Evolutionary conservation across 2,113 vertebrate species (phyloP), one percentile per base, ranked within the genome.

Genomic region (Cichladusa arquata): DNA sequence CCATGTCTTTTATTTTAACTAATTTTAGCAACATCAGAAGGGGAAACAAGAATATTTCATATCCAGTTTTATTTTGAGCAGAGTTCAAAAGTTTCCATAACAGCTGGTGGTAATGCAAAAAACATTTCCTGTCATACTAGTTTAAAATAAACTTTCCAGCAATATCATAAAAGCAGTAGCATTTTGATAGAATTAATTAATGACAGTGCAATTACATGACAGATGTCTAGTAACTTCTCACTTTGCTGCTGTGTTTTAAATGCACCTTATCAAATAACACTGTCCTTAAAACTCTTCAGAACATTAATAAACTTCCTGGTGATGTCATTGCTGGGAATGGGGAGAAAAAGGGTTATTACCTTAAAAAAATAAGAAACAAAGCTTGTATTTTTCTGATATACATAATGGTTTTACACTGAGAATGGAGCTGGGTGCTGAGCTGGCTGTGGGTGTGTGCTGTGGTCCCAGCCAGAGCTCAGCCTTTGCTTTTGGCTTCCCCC

Each of bases 61-160:
- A 88, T 74, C 16, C 33, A 62, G 20, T 83, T 94, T 81, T 86
- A 80, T 86, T 93, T 94, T 92, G 80, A 85, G 24, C 22, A 54
- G 17, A 65, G 58, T 77, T 95, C 45, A 62, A 38, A 90, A 58
- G 36, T 72, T 91, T 76, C n/a, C 1, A 0, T 58, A 69, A 65
- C 84, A 87, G 50, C 54, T 91, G 66, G 58, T 45, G 36, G 62
- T 38, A 84, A 71, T 17, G 14, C 1, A 1, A 85, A 81, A 84
- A 81, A 26, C 8, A n/a, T 48, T 74, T 96, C 86, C 34, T 81
- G 14, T 78, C 19, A 23, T 67, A 34, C 5, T 61, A 19, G 8
- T 86, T 82, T 57, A 61, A 72, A 82, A 76, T 58, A 62, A 82
- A 60, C 12, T 95, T 94, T 50, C 23, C 31, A 78, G 69, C 47